Evolutionary conservation across 2,888 invertebrate genomes (phyloP).

Genomic region (Sinhomidia bicolor): DNA sequence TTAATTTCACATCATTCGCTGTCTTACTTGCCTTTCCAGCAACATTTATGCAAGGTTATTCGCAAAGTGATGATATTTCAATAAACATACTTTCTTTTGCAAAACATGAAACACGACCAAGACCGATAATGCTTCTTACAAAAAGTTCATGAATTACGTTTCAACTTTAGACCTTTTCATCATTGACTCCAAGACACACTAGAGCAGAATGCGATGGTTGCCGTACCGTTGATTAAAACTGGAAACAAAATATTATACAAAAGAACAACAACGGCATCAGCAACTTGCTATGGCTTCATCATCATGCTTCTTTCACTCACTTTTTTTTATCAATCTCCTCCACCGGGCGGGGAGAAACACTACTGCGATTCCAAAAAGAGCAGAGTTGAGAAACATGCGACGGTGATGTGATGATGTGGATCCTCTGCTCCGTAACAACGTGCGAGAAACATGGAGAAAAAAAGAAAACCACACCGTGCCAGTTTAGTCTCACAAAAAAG

Average conservation of each 20-base stretch:
- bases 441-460: not conserved
- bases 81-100: too few relatives aligned
- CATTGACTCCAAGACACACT: too few relatives aligned
- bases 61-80: too few relatives aligned
- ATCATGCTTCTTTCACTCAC: conserved; percentile 4
- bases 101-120: too few relatives aligned
- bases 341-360: not conserved
- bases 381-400: conserved; percentile 40
- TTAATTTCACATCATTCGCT: too few relatives aligned
- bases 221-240: too few relatives aligned
- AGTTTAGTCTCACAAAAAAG: not conserved
- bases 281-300: conserved; percentile 54
- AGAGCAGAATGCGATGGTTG: too few relatives aligned
- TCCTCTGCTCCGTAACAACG: not conserved
- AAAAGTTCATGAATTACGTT: too few relatives aligned
- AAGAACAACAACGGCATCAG: conserved; percentile 39
- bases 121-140: too few relatives aligned
- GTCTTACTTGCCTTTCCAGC: too few relatives aligned
- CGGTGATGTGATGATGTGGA: not conserved
- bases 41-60: too few relatives aligned
- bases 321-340: conserved; percentile 16
- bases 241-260: conserved; percentile 49
- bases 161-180: too few relatives aligned
- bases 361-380: not conserved
- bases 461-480: not conserved